Evolutionary conservation across 2,888 invertebrate genomes (phyloP).

Genomic region (Melanotus villosus): DNA sequence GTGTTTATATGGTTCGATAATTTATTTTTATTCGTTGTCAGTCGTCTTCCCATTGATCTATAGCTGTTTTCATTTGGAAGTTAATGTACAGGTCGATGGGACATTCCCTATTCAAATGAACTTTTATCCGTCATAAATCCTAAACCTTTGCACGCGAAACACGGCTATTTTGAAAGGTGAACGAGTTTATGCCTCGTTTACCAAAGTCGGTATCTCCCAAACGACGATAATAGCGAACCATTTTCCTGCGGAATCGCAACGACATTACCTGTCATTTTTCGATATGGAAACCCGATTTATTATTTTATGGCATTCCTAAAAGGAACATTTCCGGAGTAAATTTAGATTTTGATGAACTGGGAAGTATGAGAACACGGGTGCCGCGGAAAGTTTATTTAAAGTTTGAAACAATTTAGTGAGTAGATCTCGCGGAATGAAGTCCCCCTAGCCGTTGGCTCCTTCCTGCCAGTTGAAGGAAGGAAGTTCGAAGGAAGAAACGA

Average conservation of each 20-base stretch:
- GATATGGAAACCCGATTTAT: slow-evolving; percentile 53
- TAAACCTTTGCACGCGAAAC: slow-evolving; percentile 41
- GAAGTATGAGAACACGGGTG: slow-evolving; percentile 36
- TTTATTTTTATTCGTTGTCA: not conserved
- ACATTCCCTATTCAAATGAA: slow-evolving; percentile 37
- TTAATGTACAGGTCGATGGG: slow-evolving; percentile 27
- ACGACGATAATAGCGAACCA: slow-evolving; percentile 49
- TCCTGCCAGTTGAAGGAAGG: slow-evolving; percentile 43
- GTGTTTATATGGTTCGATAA: not conserved
- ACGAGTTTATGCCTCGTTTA: slow-evolving; percentile 52
- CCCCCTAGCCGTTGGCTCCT: slow-evolving; percentile 39
- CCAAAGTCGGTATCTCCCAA: slow-evolving; percentile 49
- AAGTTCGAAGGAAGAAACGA: slow-evolving; percentile 47
- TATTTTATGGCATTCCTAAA: slow-evolving; percentile 53
- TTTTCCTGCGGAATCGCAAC: slow-evolving; percentile 49
- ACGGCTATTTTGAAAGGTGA: slow-evolving; percentile 47
- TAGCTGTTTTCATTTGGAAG: slow-evolving; percentile 21
- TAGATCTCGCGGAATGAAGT: slow-evolving; percentile 51
- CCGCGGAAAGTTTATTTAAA: slow-evolving; percentile 49
- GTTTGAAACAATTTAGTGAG: slow-evolving; percentile 52
- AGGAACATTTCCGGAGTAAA: slow-evolving; percentile 46
- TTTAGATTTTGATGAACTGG: slow-evolving; percentile 49
- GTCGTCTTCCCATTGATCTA: slow-evolving; percentile 2
- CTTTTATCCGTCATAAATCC: slow-evolving; percentile 41
- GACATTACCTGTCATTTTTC: slow-evolving; percentile 52